These are phyloP conservation scores for Cephus pulcher DNA, from an alignment of 2,888 invertebrate species.

Conservation along the genomic window DNA sequence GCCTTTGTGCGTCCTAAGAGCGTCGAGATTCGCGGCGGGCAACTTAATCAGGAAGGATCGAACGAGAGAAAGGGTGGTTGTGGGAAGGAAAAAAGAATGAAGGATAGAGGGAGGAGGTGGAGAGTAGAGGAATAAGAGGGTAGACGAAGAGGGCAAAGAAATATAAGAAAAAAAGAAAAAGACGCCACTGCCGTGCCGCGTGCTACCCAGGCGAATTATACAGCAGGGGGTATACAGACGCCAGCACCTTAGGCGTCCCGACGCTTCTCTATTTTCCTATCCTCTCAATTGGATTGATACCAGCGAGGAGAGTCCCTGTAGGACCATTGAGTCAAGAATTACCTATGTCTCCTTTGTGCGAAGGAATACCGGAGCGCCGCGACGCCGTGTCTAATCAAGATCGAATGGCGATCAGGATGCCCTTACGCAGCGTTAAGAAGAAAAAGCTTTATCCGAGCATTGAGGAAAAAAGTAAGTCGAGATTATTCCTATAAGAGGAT, in stretches of 20 bases:
- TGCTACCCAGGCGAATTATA: neutral
- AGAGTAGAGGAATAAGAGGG: neutral
- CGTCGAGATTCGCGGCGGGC: neutral
- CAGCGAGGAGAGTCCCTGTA: constrained; percentile 19
- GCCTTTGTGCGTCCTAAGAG: neutral
- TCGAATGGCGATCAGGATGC: constrained; percentile 27
- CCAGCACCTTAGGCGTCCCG: neutral
- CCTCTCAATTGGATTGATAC: constrained; percentile 31
- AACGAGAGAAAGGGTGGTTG: neutral
- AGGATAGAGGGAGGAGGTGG: neutral
- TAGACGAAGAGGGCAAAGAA: neutral
- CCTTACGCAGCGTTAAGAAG: neutral
- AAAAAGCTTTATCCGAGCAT: too few relatives aligned
- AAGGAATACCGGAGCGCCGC: constrained; percentile 2
- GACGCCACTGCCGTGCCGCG: neutral
- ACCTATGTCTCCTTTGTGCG: constrained; percentile 40
- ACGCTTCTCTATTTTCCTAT: neutral
- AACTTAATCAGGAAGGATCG: neutral
- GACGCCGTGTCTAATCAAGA: constrained; percentile 23
- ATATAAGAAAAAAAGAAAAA: neutral
- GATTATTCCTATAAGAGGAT: too few relatives aligned
- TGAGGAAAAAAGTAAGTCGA: too few relatives aligned
- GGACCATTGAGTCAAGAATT: constrained; percentile 31
- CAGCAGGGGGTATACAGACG: neutral
- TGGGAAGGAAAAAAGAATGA: neutral